Percentiles rank a stretch among this genome's conserved stretches.
Conservation (phyloP, 35 echinoderm and acorn worm genomes). For the Lytechinus pictus region DNA sequence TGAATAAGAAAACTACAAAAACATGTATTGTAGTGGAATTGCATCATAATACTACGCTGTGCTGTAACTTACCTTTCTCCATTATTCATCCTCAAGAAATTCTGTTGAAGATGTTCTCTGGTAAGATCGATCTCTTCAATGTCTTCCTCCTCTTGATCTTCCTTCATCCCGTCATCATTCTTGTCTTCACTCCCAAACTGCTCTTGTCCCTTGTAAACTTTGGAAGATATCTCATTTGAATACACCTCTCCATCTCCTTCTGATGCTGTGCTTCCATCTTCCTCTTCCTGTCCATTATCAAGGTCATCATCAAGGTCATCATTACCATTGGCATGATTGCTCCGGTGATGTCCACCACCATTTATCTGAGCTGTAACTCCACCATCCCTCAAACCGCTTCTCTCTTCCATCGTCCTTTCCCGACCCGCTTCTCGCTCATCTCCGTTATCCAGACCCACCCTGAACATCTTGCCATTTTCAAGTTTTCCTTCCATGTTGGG, state of each 20-base stretch:
- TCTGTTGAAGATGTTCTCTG: constrained; percentile 38
- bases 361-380: not conserved
- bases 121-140: constrained; percentile 64
- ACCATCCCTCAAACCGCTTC: not conserved
- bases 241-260: not conserved
- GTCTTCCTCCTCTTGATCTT: constrained; percentile 45
- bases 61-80: constrained; percentile 24
- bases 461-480: not conserved
- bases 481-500: not conserved
- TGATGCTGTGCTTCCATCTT: not conserved
- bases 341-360: not conserved
- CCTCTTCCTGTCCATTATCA: not conserved
- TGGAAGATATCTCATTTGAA: not conserved
- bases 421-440: not conserved
- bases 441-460: not conserved
- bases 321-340: not conserved
- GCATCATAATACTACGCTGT: too few relatives aligned
- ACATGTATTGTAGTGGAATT: too few relatives aligned
- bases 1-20: too few relatives aligned
- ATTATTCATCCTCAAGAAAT: not conserved
- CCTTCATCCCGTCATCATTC: not conserved
- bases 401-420: not conserved
- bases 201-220: not conserved
- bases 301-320: not conserved
- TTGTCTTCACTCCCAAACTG: not conserved